phyloP scores from a whole-genome alignment of 2,888 invertebrate genomes.

The Drosophila histrio region DNA sequence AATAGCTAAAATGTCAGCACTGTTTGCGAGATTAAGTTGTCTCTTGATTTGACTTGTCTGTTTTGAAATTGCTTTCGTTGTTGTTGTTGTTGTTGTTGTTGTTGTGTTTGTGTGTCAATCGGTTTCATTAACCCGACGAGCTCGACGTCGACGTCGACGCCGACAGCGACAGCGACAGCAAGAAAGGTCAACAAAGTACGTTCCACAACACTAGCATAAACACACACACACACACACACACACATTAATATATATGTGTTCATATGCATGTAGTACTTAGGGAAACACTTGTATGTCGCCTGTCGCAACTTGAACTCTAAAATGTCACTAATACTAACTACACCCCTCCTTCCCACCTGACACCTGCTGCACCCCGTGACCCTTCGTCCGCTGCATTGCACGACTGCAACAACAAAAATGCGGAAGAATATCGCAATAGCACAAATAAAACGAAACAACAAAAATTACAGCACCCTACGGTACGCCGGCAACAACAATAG shows the following conservation, averaged over 20 bases:
- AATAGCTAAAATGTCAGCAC: too few species aligned
- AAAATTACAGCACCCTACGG: background rate
- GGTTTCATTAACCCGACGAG: slow-evolving; percentile 83
- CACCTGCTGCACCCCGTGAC: background rate
- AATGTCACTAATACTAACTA: slow-evolving; percentile 46
- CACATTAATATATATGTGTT: background rate
- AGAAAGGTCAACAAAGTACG: slow-evolving; percentile 81
- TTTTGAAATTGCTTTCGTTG: slow-evolving; percentile 39
- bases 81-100: slow-evolving; percentile 30
- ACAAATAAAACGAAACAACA: slow-evolving; percentile 5
- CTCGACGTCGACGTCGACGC: slow-evolving; percentile 12
- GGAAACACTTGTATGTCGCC: slow-evolving; percentile 37
- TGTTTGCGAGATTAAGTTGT: slow-evolving; percentile 31
- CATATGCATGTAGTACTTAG: background rate
- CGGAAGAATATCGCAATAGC: slow-evolving; percentile 14
- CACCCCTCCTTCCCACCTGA: background rate
- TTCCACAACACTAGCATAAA: slow-evolving; percentile 48
- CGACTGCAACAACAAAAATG: slow-evolving; percentile 2
- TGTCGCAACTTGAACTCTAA: slow-evolving; percentile 55
- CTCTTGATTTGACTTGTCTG: slow-evolving; percentile 31
- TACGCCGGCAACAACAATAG: background rate
- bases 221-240: background rate
- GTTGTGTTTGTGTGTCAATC: slow-evolving; percentile 81
- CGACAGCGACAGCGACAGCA: slow-evolving; percentile 32
- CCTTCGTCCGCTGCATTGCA: slow-evolving; percentile 2